These are phyloP conservation scores for Platycnemis pennipes DNA, from an alignment of 2,888 invertebrate species.

Conservation along the genomic window DNA sequence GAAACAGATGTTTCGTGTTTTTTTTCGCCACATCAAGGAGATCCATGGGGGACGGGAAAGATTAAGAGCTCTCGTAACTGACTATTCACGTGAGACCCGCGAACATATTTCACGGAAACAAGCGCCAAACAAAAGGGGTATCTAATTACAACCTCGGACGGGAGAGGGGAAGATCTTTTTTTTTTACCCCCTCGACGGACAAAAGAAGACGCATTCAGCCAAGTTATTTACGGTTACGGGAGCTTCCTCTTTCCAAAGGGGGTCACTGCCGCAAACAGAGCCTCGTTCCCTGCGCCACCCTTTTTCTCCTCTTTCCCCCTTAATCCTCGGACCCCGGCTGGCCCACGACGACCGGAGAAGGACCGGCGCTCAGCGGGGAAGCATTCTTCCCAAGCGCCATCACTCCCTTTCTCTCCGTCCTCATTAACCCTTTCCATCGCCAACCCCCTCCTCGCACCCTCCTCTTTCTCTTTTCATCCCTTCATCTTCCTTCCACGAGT, in stretches of 20 bases:
- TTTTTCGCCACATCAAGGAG: conserved; percentile 11
- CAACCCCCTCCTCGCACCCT: background rate
- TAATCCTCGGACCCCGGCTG: background rate
- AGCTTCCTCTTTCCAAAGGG: background rate
- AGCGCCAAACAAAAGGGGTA: conserved; percentile 5
- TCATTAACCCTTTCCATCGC: conserved; percentile 1
- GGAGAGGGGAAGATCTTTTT: background rate
- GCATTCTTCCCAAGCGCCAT: conserved; percentile 4
- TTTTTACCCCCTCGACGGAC: background rate
- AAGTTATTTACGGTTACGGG: conserved; percentile 18
- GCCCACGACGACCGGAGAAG: background rate
- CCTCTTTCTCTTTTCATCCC: background rate
- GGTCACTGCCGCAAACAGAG: background rate
- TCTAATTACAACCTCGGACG: background rate
- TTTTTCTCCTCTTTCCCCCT: background rate
- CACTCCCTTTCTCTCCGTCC: background rate
- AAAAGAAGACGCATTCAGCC: background rate
- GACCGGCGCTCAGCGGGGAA: background rate
- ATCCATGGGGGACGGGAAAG: background rate
- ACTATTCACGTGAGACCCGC: conserved; percentile 16
- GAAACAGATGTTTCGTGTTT: background rate
- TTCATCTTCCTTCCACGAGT: background rate
- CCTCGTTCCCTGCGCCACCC: background rate
- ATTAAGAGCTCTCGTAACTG: conserved; percentile 1
- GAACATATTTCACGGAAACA: conserved; percentile 24